phyloP scores from a whole-genome alignment of 1,140 invertebrate genomes.

The Zophobas atratus region DNA sequence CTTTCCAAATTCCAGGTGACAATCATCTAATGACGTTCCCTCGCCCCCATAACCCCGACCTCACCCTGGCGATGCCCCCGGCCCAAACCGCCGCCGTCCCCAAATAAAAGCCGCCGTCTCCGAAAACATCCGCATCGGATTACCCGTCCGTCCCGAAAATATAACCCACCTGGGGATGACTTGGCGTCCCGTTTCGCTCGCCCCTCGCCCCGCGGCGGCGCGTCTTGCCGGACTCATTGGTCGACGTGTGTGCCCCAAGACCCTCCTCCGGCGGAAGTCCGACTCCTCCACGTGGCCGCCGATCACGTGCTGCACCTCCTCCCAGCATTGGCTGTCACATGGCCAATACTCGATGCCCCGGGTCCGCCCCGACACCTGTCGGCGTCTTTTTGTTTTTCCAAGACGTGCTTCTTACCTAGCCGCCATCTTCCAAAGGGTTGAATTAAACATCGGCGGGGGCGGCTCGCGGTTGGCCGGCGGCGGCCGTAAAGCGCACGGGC shows the following conservation, averaged over 20 bases:
- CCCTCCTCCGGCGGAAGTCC: constrained; percentile 64
- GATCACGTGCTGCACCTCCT: constrained; percentile 44
- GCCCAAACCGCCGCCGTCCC: too few species aligned
- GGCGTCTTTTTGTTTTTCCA: constrained; percentile 45
- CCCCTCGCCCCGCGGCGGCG: background rate
- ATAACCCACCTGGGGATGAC: constrained; percentile 32
- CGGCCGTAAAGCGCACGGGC: constrained; percentile 25
- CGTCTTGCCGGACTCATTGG: constrained; percentile 48
- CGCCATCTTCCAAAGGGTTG: constrained; percentile 48
- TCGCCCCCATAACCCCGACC: too few species aligned
- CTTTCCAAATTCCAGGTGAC: too few species aligned
- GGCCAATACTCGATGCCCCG: constrained; percentile 46
- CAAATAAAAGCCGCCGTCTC: too few species aligned
- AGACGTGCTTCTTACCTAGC: constrained; percentile 39
- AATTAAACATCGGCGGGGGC: constrained; percentile 36
- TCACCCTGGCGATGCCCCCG: too few species aligned
- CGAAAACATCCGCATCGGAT: constrained; percentile 40
- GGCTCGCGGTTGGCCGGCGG: constrained; percentile 28
- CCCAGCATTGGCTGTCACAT: constrained; percentile 49
- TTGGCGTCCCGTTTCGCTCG: background rate
- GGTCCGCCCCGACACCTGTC: constrained; percentile 49
- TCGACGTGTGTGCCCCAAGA: constrained; percentile 54
- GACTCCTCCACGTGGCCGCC: constrained; percentile 59
- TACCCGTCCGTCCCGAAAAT: constrained; percentile 12
- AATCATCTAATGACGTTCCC: too few species aligned